phyloP scores from a whole-genome alignment of 2,113 vertebrate species.

The Xenopus borealis region DNA sequence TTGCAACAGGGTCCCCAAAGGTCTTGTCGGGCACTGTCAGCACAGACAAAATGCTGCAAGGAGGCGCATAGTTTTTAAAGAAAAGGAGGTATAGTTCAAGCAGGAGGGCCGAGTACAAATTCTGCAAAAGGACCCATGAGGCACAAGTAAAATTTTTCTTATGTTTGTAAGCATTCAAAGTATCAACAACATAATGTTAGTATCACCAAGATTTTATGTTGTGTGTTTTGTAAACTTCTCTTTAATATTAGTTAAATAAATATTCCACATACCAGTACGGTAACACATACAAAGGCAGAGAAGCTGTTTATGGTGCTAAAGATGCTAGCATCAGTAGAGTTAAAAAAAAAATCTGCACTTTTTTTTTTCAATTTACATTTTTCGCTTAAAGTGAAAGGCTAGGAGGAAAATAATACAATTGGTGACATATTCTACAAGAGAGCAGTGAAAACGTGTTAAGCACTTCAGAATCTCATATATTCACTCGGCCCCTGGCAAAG shows the following conservation, averaged over 20 bases:
- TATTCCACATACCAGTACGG: background rate
- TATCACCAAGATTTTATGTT: background rate
- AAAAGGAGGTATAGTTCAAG: too few species aligned
- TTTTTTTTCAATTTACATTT: constrained; percentile 64
- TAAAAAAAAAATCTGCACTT: constrained; percentile 62
- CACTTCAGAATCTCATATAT: constrained; percentile 76
- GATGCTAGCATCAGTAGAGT: constrained; percentile 44
- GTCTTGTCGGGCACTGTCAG: too few species aligned
- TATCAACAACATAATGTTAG: too few species aligned
- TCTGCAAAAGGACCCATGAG: too few species aligned
- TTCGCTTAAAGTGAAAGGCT: constrained; percentile 53
- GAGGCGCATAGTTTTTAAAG: too few species aligned
- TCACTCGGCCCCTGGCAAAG: constrained; percentile 68
- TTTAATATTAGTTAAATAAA: background rate
- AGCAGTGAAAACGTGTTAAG: constrained; percentile 65
- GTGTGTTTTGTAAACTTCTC: background rate
- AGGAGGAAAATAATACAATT: constrained; percentile 26
- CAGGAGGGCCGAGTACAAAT: too few species aligned
- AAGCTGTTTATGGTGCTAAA: too few species aligned
- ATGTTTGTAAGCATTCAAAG: background rate
- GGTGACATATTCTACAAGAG: constrained; percentile 60
- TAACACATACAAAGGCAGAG: too few species aligned
- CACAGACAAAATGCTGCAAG: too few species aligned
- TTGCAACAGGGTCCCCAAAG: too few species aligned
- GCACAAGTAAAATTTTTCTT: too few species aligned